Evolutionary conservation across 2,797 vertebrate genomes (phyloP).

Genomic region (Catamblyrhynchus diadema): DNA sequence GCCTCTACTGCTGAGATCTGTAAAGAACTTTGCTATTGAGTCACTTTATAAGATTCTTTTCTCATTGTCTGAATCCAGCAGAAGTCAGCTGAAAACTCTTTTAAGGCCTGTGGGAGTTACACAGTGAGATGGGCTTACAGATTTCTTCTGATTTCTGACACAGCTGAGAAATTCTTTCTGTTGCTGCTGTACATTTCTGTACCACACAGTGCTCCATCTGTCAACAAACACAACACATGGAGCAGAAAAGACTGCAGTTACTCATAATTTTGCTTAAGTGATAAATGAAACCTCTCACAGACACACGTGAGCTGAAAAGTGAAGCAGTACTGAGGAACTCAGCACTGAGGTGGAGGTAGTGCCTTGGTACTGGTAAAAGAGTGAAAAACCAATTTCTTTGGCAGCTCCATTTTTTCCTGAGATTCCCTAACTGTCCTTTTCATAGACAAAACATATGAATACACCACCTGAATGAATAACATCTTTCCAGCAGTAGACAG

Average conservation of each 20-base stretch:
- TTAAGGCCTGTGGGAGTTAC: not conserved
- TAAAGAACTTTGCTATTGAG: not conserved
- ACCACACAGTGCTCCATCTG: not conserved
- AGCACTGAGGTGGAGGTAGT: not conserved
- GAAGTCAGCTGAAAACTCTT: not conserved
- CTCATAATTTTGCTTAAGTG: not conserved
- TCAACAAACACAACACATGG: not conserved
- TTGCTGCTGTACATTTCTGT: not conserved
- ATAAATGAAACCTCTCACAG: not conserved
- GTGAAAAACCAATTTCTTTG: not conserved
- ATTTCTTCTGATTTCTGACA: not conserved
- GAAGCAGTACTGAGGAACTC: rapidly evolving
- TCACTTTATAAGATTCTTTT: not conserved
- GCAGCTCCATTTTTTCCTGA: not conserved
- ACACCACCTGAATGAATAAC: not conserved
- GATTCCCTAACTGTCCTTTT: not conserved
- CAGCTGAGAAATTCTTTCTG: not conserved
- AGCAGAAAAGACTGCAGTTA: not conserved
- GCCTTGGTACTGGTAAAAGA: not conserved
- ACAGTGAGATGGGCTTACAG: not conserved
- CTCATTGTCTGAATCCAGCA: not conserved
- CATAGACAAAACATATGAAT: not conserved
- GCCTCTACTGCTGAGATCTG: not conserved
- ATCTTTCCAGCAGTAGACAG: not conserved
- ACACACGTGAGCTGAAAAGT: not conserved